phyloP scores from a whole-genome alignment of 2,888 invertebrate genomes.

The Pristionchus mayeri region DNA sequence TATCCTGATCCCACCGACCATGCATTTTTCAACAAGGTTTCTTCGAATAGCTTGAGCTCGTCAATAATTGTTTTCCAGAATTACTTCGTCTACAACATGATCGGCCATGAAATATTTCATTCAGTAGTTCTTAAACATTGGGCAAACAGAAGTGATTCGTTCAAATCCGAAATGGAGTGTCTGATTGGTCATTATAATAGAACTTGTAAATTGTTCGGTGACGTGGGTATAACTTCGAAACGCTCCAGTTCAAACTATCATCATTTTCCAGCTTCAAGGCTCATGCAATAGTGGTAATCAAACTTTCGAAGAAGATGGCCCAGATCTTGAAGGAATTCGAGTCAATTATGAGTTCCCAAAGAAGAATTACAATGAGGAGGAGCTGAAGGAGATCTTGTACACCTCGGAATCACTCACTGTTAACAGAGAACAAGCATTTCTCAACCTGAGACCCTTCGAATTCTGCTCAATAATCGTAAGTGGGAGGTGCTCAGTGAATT shows the following conservation, averaged over 20 bases:
- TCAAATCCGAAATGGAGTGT: neutral
- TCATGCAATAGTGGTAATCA: neutral
- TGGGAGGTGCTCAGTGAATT: too few relatives aligned
- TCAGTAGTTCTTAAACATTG: neutral
- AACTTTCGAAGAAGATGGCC: neutral
- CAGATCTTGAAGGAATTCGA: neutral
- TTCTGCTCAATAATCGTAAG: too few relatives aligned
- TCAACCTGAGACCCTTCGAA: too few relatives aligned
- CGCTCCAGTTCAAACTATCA: too few relatives aligned
- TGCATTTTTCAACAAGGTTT: neutral
- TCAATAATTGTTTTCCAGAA: too few relatives aligned
- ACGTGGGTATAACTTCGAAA: too few relatives aligned
- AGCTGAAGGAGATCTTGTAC: neutral
- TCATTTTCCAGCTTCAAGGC: too few relatives aligned
- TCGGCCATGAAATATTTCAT: neutral
- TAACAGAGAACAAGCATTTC: neutral
- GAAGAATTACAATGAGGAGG: neutral
- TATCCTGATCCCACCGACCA: neutral
- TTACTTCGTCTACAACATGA: neutral
- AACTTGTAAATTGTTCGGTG: neutral
- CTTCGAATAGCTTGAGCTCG: too few relatives aligned
- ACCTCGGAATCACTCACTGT: neutral
- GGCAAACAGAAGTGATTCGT: neutral
- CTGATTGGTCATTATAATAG: neutral
- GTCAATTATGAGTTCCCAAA: neutral